Evolutionary conservation across 2,888 invertebrate species (phyloP).

Genomic region (Maniola hyperantus): DNA sequence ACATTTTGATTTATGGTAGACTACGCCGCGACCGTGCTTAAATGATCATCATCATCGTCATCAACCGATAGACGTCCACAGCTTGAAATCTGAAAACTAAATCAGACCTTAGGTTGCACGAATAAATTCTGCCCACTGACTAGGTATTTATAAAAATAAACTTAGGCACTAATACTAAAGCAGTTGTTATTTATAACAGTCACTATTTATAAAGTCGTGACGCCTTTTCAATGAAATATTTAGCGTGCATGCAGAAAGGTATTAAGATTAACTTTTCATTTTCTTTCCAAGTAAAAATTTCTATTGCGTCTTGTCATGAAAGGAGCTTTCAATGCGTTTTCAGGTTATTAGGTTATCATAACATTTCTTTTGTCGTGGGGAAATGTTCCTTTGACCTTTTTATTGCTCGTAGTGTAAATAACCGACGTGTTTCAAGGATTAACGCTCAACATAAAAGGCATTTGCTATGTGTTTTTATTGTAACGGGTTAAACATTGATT

Average conservation of each 20-base stretch:
- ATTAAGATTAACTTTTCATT: conserved; percentile 79
- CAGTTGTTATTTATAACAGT: conserved; percentile 31
- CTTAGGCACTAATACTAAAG: not conserved
- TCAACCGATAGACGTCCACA: too few relatives aligned
- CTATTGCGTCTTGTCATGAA: conserved; percentile 77
- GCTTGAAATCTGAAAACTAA: not conserved
- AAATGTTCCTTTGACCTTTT: conserved; percentile 36
- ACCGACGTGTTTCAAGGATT: conserved; percentile 23
- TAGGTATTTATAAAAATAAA: conserved; percentile 1
- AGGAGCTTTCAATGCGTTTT: conserved; percentile 62
- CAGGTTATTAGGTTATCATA: conserved; percentile 72
- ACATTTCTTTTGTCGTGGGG: conserved; percentile 37
- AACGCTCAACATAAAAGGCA: not conserved
- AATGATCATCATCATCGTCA: too few relatives aligned
- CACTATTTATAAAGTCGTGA: conserved; percentile 46
- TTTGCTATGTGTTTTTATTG: not conserved
- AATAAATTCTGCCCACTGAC: not conserved
- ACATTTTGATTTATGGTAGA: too few relatives aligned
- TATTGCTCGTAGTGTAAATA: conserved; percentile 38
- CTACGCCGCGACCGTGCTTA: too few relatives aligned
- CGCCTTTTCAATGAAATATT: conserved; percentile 55
- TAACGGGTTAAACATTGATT: not conserved
- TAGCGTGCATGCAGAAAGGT: conserved; percentile 70
- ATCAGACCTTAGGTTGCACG: not conserved
- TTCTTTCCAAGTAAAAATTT: conserved; percentile 70